Evolutionary conservation across 2,797 vertebrate species (phyloP).

Genomic region (Artibeus lituratus): DNA sequence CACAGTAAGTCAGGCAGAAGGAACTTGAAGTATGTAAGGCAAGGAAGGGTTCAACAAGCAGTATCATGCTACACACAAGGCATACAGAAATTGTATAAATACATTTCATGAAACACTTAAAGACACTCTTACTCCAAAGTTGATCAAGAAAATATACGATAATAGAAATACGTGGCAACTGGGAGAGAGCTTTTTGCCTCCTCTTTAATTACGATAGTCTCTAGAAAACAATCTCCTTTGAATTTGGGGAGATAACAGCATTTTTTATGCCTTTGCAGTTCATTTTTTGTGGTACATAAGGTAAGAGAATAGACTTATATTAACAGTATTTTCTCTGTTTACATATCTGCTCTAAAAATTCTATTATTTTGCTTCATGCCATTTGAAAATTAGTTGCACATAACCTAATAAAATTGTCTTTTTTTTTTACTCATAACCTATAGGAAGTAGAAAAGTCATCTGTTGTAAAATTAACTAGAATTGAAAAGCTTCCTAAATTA

Average conservation of each 20-base stretch:
- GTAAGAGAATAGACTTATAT: background rate
- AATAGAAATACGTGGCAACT: slow-evolving; percentile 53
- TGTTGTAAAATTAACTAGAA: slow-evolving; percentile 18
- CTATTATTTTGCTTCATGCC: slow-evolving; percentile 45
- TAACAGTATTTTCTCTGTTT: background rate
- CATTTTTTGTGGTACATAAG: background rate
- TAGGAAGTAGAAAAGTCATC: slow-evolving; percentile 51
- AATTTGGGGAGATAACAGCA: background rate
- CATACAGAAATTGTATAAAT: slow-evolving; percentile 37
- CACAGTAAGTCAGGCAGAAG: slow-evolving; percentile 30
- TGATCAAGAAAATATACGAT: slow-evolving; percentile 38
- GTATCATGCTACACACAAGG: background rate
- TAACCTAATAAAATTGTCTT: background rate
- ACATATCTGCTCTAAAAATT: background rate
- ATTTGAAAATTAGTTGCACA: slow-evolving; percentile 40
- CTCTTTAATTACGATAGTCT: background rate
- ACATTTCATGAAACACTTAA: slow-evolving; percentile 51
- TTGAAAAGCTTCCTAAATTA: slow-evolving; percentile 46
- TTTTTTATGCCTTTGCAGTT: slow-evolving; percentile 5
- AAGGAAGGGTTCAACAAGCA: slow-evolving; percentile 31
- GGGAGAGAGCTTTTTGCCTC: background rate
- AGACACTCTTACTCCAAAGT: background rate
- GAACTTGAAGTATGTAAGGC: slow-evolving; percentile 6
- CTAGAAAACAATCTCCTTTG: slow-evolving; percentile 33
- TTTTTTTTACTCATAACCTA: background rate